Evolutionary conservation across 1,140 invertebrate genomes (phyloP), one percentile per base, ranked within the genome.

Genomic region (Scaptodrosophila lebanonensis): DNA sequence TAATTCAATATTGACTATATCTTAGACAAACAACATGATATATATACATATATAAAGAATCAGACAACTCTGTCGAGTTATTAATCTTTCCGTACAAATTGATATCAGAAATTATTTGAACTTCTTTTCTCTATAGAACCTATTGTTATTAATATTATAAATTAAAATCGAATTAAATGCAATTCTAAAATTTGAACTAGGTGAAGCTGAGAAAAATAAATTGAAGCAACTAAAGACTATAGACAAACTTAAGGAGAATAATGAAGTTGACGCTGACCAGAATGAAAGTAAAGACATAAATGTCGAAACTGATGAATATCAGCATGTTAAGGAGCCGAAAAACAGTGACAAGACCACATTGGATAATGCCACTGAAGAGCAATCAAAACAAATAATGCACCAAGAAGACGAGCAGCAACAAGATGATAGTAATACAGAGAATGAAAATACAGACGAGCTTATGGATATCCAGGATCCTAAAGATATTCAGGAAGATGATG

Each of bases 301-400:
- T 25, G 89, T 91, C 17, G 84, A 86, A 8, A 62, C 82, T 0
- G 84, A 86, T 17, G 88, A 93, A 32, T 97, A 93, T 86, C 93
- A 97, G 87, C 96, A 98, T 86, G 92, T 98, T 0, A 92, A 93
- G 66, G 91, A 96, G 64, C 90, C 94, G 0, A 92, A 93, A 51
- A 91, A 92, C 18, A 90, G 88, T 42, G 91, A 92, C 67, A 87
- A 88, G 44, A 79, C 69, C 66, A 90, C 91, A 0, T 86, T 93
- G 47, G 93, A 94, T 56, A 91, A 91, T 36, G 93, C 92, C 1
- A 94, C 93, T 0, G 91, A 94, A 84, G 95, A 98, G 71, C 95
- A 98, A 88, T 92, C 93, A 0, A 90, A 93, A 53, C 90, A 93
- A 60, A 89, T 92, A 1, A 87, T 91, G 9, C 91, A 92, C 50